A percentile compares a stretch with the other conserved stretches of the same genome.
phyloP scores from a whole-genome alignment of 1,140 invertebrate species.

The Nomia melanderi region DNA sequence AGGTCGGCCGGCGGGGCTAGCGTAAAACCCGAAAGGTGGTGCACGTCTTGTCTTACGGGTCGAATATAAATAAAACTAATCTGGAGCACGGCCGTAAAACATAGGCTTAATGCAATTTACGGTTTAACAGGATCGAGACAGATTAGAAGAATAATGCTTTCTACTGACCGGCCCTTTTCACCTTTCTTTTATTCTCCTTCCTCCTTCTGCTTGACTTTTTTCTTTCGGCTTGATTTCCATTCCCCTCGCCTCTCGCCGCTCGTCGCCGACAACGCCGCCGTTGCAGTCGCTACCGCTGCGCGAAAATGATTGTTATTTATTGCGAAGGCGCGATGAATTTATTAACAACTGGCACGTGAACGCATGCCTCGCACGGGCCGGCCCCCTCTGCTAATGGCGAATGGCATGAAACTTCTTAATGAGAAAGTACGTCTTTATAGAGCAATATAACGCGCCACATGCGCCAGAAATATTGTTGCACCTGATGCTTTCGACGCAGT shows the following conservation, averaged over 20 bases:
- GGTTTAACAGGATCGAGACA: conserved; percentile 31
- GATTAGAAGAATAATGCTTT: conserved; percentile 52
- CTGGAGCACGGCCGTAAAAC: conserved; percentile 41
- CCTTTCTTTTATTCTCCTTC: not conserved
- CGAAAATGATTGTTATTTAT: conserved; percentile 51
- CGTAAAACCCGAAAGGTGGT: conserved; percentile 19
- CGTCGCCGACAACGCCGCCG: no score
- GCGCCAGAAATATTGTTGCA: conserved; percentile 60
- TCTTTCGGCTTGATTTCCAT: conserved; percentile 4
- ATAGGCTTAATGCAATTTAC: conserved; percentile 51
- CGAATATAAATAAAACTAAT: conserved; percentile 50
- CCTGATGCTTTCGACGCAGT: conserved; percentile 53
- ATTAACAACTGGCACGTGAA: conserved; percentile 51
- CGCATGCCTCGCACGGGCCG: conserved; percentile 33
- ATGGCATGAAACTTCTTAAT: conserved; percentile 64
- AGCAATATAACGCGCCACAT: conserved; percentile 55
- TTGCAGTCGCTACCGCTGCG: no score
- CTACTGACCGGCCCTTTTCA: not conserved
- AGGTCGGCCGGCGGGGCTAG: not conserved
- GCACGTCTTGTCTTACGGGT: conserved; percentile 15
- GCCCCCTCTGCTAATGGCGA: conserved; percentile 48
- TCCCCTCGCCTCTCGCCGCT: no score
- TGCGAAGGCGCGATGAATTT: conserved; percentile 51
- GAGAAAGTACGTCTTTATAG: conserved; percentile 67
- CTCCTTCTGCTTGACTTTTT: no score